Percentiles rank a stretch among this genome's conserved stretches.
These are phyloP conservation scores for Amblyjoppa proteus DNA, from an alignment of 2,888 invertebrate species.

Conservation along the genomic window DNA sequence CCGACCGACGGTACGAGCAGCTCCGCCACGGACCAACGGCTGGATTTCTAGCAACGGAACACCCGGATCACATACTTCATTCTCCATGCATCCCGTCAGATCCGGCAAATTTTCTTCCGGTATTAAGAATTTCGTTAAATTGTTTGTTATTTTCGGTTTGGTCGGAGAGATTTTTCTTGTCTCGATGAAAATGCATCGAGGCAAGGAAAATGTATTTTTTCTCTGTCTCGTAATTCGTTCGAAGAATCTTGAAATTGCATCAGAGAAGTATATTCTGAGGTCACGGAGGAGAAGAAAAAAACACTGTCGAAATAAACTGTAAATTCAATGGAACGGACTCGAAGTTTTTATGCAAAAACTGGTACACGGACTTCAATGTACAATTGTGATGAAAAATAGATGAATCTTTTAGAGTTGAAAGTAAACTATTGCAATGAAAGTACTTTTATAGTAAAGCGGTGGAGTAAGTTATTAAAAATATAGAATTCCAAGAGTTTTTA, in stretches of 20 bases:
- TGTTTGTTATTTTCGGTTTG: background rate
- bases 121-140: background rate
- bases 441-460: no score
- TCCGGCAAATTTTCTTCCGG: background rate
- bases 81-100: background rate
- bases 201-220: background rate
- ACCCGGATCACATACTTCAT: conserved; percentile 24
- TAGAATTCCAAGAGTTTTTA: no score
- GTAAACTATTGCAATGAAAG: no score
- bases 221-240: background rate
- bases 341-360: no score
- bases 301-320: no score
- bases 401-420: no score
- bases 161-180: background rate
- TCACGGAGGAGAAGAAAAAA: conserved; percentile 54
- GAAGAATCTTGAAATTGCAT: conserved; percentile 27
- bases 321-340: no score
- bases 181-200: no score
- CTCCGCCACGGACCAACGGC: conserved; percentile 32
- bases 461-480: no score
- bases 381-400: no score
- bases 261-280: conserved; percentile 3
- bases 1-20: conserved; percentile 30
- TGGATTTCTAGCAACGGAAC: conserved; percentile 39
- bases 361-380: no score